Percentiles rank a stretch among this genome's conserved stretches.
phyloP scores from a whole-genome alignment of 2,888 invertebrate genomes.

The Amphiduros pacificus region DNA sequence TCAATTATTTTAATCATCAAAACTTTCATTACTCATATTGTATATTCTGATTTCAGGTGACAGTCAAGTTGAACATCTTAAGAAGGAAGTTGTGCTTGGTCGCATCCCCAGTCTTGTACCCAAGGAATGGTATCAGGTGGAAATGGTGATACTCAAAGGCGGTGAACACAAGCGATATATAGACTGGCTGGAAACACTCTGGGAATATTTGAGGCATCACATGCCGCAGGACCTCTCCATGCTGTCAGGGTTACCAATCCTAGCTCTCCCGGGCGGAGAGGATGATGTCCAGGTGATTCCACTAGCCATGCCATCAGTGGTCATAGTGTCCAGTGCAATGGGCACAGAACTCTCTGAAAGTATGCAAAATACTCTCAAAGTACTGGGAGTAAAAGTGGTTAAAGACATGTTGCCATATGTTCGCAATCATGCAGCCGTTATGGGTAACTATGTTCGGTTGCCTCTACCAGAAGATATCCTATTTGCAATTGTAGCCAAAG shows the following conservation, averaged over 20 bases:
- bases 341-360: conserved; percentile 19
- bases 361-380: conserved; percentile 10
- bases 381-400: conserved; percentile 21
- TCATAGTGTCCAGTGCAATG: conserved; percentile 15
- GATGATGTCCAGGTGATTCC: conserved; percentile 16
- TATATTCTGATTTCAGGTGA: conserved; percentile 19
- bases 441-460: conserved; percentile 26
- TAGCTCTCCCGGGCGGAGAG: conserved; percentile 14
- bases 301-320: conserved; percentile 11
- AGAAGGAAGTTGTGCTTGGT: conserved; percentile 10
- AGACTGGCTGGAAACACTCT: conserved; percentile 28
- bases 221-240: conserved; percentile 23
- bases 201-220: conserved; percentile 28
- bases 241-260: conserved; percentile 29
- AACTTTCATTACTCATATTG: background rate
- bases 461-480: conserved; percentile 28
- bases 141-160: background rate
- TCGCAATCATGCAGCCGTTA: conserved; percentile 23
- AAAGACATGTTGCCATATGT: conserved; percentile 23
- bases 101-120: conserved; percentile 26
- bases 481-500: conserved; percentile 6
- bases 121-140: conserved; percentile 10
- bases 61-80: conserved; percentile 20
- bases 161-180: background rate
- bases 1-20: no score